phyloP scores from a whole-genome alignment of 2,888 invertebrate genomes.

The Pemphredon lugubris region DNA sequence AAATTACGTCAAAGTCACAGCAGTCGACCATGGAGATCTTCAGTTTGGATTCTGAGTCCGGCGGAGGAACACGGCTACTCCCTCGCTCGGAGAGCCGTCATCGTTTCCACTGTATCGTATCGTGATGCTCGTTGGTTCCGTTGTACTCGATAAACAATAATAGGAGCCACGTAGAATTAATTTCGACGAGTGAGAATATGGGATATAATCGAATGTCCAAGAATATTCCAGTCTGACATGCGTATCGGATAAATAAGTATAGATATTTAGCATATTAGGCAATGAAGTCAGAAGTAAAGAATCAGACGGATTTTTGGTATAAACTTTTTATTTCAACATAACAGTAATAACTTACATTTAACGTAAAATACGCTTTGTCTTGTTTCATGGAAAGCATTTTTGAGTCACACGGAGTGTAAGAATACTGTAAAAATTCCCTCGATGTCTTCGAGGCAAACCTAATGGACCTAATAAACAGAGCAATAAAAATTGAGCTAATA shows the following conservation, averaged over 20 bases:
- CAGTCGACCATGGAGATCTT: constrained; percentile 20
- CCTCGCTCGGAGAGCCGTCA: no score
- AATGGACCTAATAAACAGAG: constrained; percentile 5
- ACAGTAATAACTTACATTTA: no score
- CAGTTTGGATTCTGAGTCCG: constrained; percentile 20
- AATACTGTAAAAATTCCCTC: no score
- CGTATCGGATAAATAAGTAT: no score
- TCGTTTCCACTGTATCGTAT: no score
- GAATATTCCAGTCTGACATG: no score
- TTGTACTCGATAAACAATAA: background rate
- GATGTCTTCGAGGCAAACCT: background rate
- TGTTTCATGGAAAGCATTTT: background rate
- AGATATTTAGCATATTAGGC: no score
- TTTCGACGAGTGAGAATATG: background rate
- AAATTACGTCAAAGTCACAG: constrained; percentile 73
- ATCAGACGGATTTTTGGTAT: no score
- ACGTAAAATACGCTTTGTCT: background rate
- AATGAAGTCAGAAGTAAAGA: no score
- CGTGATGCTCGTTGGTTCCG: background rate
- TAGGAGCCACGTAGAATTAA: no score
- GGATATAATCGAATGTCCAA: background rate
- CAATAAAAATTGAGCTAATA: constrained; percentile 5
- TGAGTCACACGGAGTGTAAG: no score
- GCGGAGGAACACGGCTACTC: background rate
- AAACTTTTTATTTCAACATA: background rate